phyloP scores from a whole-genome alignment of 2,797 vertebrate genomes.

The Cygnus olor region DNA sequence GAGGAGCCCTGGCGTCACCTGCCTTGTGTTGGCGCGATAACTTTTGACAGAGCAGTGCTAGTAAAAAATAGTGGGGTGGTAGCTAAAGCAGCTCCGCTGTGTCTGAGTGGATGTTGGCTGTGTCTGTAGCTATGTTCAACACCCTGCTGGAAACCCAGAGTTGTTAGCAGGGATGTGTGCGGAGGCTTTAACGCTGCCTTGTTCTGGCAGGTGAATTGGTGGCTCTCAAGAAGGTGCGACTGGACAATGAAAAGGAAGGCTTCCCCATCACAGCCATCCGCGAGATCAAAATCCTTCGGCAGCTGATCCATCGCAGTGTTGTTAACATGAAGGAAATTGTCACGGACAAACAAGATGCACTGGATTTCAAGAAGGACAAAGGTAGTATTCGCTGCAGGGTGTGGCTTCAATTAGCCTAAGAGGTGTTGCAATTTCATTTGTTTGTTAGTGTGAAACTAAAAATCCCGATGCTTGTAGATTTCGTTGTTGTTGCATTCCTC shows the following conservation, averaged over 20 bases:
- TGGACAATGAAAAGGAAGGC: conserved; percentile 99
- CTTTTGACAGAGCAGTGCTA: fast-evolving
- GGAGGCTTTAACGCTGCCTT: background rate
- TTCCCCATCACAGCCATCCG: conserved; percentile 98
- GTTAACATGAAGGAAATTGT: conserved; percentile 99
- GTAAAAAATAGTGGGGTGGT: fast-evolving
- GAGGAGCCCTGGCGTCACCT: background rate
- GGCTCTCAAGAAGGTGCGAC: conserved; percentile 96
- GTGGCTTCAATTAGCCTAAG: background rate
- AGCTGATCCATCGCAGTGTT: conserved; percentile 96
- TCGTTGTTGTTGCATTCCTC: background rate
- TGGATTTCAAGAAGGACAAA: conserved; percentile 99
- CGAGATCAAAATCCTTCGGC: conserved; percentile 98
- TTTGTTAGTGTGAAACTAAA: background rate
- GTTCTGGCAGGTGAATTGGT: conserved; percentile 89
- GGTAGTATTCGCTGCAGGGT: conserved; percentile 76
- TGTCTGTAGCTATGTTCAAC: fast-evolving
- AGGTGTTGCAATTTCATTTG: background rate
- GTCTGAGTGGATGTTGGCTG: fast-evolving
- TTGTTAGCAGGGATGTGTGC: background rate
- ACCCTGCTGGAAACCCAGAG: background rate
- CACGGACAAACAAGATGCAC: conserved; percentile 97
- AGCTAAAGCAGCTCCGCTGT: background rate
- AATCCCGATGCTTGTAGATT: background rate
- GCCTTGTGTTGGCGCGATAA: background rate